These are phyloP conservation scores for Drosophila ustulata DNA, from an alignment of 2,888 invertebrate species.

Conservation along the genomic window DNA sequence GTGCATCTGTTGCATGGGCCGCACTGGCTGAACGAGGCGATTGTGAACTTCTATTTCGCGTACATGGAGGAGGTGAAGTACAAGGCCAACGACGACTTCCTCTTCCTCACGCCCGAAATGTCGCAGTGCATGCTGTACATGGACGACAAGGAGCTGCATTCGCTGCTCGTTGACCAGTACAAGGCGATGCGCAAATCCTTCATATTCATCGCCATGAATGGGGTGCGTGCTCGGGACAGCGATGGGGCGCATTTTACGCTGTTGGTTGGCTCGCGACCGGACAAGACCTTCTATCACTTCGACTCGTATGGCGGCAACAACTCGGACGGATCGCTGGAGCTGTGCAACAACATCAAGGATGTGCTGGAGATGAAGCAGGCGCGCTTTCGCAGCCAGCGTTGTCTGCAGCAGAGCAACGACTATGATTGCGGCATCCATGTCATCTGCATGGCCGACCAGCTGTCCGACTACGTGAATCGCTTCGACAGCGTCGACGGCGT, in stretches of 20 bases:
- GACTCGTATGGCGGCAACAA: constrained; percentile 91
- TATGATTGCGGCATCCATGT: constrained; percentile 97
- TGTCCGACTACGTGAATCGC: constrained; percentile 82
- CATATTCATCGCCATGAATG: constrained; percentile 94
- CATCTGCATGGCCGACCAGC: constrained; percentile 90
- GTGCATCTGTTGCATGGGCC: constrained; percentile 91
- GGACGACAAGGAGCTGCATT: constrained; percentile 88
- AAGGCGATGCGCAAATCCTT: constrained; percentile 88
- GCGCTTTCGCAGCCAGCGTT: constrained; percentile 86
- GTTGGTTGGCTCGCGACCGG: constrained; percentile 91
- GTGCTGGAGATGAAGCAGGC: constrained; percentile 79
- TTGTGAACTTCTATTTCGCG: constrained; percentile 95
- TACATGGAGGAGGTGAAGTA: constrained; percentile 91
- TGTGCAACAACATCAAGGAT: constrained; percentile 87
- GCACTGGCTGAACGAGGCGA: constrained; percentile 95
- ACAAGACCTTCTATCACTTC: constrained; percentile 91
- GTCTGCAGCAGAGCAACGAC: constrained; percentile 92
- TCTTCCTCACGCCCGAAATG: constrained; percentile 91
- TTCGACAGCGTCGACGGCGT: constrained; percentile 78
- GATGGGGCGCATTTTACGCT: constrained; percentile 97
- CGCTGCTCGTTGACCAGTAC: constrained; percentile 89
- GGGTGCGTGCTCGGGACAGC: constrained; percentile 89
- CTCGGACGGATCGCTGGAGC: constrained; percentile 87
- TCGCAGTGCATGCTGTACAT: constrained; percentile 95
- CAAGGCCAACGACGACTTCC: constrained; percentile 86